phyloP scores from a whole-genome alignment of 2,113 vertebrate species.

The Pterocles burchelli region DNA sequence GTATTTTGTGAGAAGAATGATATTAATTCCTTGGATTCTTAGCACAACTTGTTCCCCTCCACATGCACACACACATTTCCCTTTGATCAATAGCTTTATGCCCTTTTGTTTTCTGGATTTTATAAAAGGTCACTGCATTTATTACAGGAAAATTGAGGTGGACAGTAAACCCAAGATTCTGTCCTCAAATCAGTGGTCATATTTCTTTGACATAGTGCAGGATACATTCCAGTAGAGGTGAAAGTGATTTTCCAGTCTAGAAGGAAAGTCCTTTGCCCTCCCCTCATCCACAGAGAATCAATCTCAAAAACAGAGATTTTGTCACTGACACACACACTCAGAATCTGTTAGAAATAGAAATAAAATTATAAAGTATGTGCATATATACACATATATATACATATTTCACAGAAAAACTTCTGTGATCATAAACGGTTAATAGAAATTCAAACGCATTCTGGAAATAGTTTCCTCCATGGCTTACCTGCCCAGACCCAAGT shows the following conservation, averaged over 20 bases:
- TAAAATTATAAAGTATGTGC: not conserved
- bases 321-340: not conserved
- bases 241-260: conserved; percentile 17
- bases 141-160: conserved; percentile 31
- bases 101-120: conserved; percentile 19
- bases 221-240: not conserved
- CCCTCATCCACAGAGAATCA: not conserved
- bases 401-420: not conserved
- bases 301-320: not conserved
- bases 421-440: not conserved
- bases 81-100: not conserved
- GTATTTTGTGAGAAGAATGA: not conserved
- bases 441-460: conserved; percentile 6
- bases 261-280: not conserved
- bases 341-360: not conserved
- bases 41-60: not conserved
- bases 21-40: conserved; percentile 36
- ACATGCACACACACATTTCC: not conserved
- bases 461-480: conserved; percentile 24
- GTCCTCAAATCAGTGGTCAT: not conserved
- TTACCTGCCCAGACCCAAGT: conserved; percentile 39
- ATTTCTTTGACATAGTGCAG: conserved; percentile 43
- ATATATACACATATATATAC: not conserved
- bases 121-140: conserved; percentile 45
- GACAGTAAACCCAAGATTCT: conserved; percentile 24